Evolutionary conservation across 2,113 vertebrate genomes (phyloP).

Genomic region (Erythrolamprus reginae): DNA sequence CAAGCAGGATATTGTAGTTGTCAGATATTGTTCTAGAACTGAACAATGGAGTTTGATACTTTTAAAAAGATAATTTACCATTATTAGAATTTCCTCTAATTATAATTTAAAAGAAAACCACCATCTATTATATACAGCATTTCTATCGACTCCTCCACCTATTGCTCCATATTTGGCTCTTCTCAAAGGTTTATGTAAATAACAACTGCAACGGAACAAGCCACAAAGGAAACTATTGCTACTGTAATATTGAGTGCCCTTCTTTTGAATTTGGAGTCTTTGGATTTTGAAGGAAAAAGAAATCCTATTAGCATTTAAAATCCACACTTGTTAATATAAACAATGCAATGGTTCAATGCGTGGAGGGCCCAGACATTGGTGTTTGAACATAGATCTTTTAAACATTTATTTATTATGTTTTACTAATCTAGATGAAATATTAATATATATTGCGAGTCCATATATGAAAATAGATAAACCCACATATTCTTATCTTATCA

Average conservation of each 20-base stretch:
- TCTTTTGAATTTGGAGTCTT: not conserved
- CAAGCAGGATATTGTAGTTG: not conserved
- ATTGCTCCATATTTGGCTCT: no score
- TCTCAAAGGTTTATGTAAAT: not conserved
- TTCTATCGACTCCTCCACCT: not conserved
- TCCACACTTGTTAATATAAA: not conserved
- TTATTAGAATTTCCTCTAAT: conserved; percentile 9
- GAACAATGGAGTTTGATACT: not conserved
- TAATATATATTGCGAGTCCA: not conserved
- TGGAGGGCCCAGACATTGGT: not conserved
- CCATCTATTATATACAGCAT: not conserved
- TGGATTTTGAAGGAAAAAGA: not conserved
- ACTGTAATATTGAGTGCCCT: not conserved
- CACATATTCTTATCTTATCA: not conserved
- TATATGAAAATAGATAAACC: not conserved
- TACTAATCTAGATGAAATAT: not conserved
- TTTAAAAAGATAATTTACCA: not conserved
- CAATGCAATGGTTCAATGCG: not conserved
- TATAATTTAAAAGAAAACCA: conserved; percentile 10
- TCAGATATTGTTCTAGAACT: not conserved
- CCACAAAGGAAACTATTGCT: not conserved
- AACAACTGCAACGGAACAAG: not conserved
- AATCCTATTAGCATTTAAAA: not conserved
- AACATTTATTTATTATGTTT: not conserved
- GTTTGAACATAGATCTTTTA: not conserved